Evolutionary conservation across 2,113 vertebrate genomes (phyloP), one percentile per base, ranked within the genome.

Genomic region (Ginglymostoma cirratum): DNA sequence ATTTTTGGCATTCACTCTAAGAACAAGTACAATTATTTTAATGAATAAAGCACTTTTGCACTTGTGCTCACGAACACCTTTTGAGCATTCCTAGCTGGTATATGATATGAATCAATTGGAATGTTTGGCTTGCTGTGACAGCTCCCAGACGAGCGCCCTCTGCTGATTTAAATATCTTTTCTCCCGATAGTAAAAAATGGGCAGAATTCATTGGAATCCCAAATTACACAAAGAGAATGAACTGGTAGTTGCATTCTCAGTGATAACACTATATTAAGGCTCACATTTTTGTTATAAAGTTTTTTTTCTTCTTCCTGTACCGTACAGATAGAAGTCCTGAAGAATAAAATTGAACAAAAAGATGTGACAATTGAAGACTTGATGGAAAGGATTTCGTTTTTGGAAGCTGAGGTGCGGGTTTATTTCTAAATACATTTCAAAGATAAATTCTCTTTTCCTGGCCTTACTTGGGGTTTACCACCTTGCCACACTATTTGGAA

Each of bases 281-380:
- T 69, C 19, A 94, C 38, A 42, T 3, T 45, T 69, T 66, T 95
- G 42, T 8, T 15, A 42, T 70, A 45, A 19, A 34, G 66, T 67
- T 27, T 96, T 96, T 96, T 96, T 87, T 83, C 34, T 21, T 96
- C 96, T 70, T 96, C 96, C 97, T 96, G 45, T 52, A 97, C 78
- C 96, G 96, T 96, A 94, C 96, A 99, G 99, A 98, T 99, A 97
- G 97, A 98, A 97, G 97, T 98, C 6, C 97, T 99, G 95, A 98
- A 98, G 97, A 97, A 97, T 96, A 98, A 98, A 97, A 97, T 99
- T 42, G 98, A 98, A 94, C 98, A 99, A 97, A 99, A 99, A 97
- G 99, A 99, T 95, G 97, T 98, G 97, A 98, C 99, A 97, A 99
- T 99, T 96, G 96, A 98, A n/a, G 99, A 99, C 96, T 98, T 99